These are phyloP conservation scores for Sminthurides aquaticus DNA, from an alignment of 2,888 invertebrate genomes.

Conservation along the genomic window DNA sequence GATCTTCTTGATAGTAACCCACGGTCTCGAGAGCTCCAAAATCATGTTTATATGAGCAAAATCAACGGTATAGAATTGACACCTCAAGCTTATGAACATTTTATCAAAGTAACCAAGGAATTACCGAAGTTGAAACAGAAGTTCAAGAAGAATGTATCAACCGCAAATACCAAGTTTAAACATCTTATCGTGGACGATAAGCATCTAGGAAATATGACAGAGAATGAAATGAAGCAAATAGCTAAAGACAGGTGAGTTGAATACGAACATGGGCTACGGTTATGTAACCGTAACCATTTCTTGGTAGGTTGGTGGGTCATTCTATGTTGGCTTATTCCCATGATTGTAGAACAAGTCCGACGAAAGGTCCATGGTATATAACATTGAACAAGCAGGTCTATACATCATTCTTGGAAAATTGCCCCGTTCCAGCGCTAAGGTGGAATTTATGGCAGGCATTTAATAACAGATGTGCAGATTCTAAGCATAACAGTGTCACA, in stretches of 20 bases:
- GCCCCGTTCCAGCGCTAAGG: slow-evolving; percentile 66
- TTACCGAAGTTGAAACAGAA: slow-evolving; percentile 55
- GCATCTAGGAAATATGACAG: slow-evolving; percentile 66
- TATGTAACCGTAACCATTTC: not conserved
- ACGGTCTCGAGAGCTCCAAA: slow-evolving; percentile 51
- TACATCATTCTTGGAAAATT: slow-evolving; percentile 71
- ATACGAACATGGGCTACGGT: not conserved
- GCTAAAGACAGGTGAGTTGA: slow-evolving; percentile 53
- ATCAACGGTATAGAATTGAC: slow-evolving; percentile 70
- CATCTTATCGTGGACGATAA: slow-evolving; percentile 60
- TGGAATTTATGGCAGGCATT: slow-evolving; percentile 81
- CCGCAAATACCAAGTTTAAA: slow-evolving; percentile 59
- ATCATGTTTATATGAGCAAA: slow-evolving; percentile 66
- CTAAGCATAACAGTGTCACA: slow-evolving; percentile 60
- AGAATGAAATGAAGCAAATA: slow-evolving; percentile 58
- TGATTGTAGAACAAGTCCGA: slow-evolving; percentile 48
- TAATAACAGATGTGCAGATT: slow-evolving; percentile 61
- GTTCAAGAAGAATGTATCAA: slow-evolving; percentile 62
- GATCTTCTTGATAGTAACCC: slow-evolving; percentile 46
- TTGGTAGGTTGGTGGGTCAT: not conserved
- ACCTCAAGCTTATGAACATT: slow-evolving; percentile 51
- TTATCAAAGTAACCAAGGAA: slow-evolving; percentile 54
- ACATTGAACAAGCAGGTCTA: slow-evolving; percentile 67
- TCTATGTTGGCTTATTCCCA: not conserved
- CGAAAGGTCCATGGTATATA: slow-evolving; percentile 74